Base-by-base conservation (phyloP, 2,888 invertebrate genomes). In the Drosophila koepferae region DNA sequence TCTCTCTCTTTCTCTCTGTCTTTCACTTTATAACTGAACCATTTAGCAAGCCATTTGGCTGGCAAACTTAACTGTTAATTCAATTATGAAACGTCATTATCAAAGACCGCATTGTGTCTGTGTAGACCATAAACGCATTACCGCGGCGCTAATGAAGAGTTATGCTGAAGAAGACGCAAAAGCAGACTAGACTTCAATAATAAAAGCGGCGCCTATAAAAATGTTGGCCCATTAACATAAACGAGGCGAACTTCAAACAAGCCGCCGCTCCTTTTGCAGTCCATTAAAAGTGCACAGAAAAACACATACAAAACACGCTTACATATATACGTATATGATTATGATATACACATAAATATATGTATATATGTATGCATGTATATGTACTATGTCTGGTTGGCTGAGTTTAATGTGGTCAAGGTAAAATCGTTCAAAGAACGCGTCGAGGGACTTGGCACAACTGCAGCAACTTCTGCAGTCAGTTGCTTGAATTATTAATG, bases 401-500 rank as follows among this genome's bases (percentile, higher is more conserved):
- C 43, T 63, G 36, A 9, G 31, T 49, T 78, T 49, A 65, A 79
- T 75, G 80, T 77, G 77, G 80, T 75, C 77, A 78, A 77, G 80
- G 80, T 64, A 80, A 77, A 70, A 56, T 20, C 56, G 64, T 43
- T 49, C 41, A 51, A 44, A 44, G 63, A 34, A 28, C 44, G 28
- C 38, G 28, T 44, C 53, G 55, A 49, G 64, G 53, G 68, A 71
- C 63, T 77, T 61, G 71, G 44, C 53, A n/a, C 31, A 72, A 70
- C 60, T 70, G 80, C 72, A 64, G 66, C 65, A 89, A 67, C 55
- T 82, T 85, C 90, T 89, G 86, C 86, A 86, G 73, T 85, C 63
- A 83, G 80, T 82, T 72, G 70, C 18, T 76, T 86, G 80, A 77
- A 90, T 81, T 88, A 86, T 88, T 86, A 90, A 86, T 88, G 86